phyloP scores from a whole-genome alignment of 2,888 invertebrate genomes.

The Ennomos fuscantarius region DNA sequence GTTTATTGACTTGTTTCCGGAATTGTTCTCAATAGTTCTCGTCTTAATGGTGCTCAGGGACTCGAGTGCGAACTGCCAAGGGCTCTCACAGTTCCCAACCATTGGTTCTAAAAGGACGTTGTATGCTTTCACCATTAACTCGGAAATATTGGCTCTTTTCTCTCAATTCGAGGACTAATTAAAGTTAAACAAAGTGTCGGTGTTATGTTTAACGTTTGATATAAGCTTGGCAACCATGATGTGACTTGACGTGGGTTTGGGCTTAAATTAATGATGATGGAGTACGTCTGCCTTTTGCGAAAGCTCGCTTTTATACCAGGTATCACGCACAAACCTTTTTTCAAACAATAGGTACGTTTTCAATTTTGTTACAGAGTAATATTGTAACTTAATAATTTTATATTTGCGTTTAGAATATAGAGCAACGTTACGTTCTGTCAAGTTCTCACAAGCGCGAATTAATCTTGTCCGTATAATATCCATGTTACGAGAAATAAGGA shows the following conservation, averaged over 20 bases:
- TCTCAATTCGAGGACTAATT: constrained; percentile 18
- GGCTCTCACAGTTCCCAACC: constrained; percentile 7
- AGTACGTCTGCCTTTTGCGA: constrained; percentile 2
- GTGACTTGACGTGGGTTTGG: not conserved
- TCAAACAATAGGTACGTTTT: no score
- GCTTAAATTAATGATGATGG: constrained; percentile 14
- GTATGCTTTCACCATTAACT: constrained; percentile 7
- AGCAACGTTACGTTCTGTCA: not conserved
- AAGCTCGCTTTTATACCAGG: not conserved
- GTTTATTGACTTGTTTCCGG: constrained; percentile 14
- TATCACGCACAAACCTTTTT: no score
- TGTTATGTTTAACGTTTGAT: constrained; percentile 28
- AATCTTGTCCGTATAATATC: constrained; percentile 2
- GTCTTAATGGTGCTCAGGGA: constrained; percentile 9
- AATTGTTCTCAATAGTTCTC: constrained; percentile 11
- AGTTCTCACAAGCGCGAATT: constrained; percentile 7
- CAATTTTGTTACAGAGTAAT: no score
- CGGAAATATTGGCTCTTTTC: constrained; percentile 7
- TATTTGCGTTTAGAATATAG: no score
- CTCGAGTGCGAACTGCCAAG: constrained; percentile 17
- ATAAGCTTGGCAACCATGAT: constrained; percentile 22
- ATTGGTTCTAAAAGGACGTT: constrained; percentile 6
- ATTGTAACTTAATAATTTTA: no score
- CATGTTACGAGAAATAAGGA: constrained; percentile 1
- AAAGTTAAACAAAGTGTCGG: constrained; percentile 19